Conservation (phyloP, 2,888 invertebrate species). For the Melanophora roralis region DNA sequence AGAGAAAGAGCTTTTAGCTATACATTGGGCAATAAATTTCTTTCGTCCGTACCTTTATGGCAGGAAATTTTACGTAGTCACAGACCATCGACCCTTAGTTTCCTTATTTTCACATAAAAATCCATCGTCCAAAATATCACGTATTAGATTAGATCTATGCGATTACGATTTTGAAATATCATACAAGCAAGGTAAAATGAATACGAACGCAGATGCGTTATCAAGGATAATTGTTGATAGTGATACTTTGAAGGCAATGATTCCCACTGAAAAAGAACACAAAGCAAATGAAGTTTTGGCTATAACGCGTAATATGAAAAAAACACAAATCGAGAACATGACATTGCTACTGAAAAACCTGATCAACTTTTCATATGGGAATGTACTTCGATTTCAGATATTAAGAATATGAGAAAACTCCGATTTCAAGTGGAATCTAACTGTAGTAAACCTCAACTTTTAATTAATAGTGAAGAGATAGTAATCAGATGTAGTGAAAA, state of each 20-base stretch:
- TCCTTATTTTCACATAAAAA: constrained; percentile 20
- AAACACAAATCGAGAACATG: no score
- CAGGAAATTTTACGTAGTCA: background rate
- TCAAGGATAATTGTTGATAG: background rate
- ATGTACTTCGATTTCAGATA: no score
- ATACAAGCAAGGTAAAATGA: constrained; percentile 14
- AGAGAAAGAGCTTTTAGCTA: background rate
- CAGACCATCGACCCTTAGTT: background rate
- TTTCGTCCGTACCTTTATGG: constrained; percentile 4
- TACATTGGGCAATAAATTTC: background rate
- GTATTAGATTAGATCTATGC: constrained; percentile 19
- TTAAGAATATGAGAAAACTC: no score
- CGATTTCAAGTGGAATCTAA: no score
- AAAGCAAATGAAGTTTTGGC: no score
- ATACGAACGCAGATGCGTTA: constrained; percentile 13
- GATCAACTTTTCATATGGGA: no score
- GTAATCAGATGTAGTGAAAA: no score
- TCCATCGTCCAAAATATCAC: constrained; percentile 20
- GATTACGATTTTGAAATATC: constrained; percentile 31
- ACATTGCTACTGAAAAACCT: background rate
- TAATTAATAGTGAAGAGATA: no score
- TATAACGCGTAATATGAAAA: no score
- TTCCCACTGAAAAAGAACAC: no score
- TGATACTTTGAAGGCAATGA: no score
- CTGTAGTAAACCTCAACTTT: no score